Percentiles rank a stretch among this genome's conserved stretches.
Evolutionary conservation across 2,888 invertebrate genomes (phyloP).

Genomic region (Boloria selene): DNA sequence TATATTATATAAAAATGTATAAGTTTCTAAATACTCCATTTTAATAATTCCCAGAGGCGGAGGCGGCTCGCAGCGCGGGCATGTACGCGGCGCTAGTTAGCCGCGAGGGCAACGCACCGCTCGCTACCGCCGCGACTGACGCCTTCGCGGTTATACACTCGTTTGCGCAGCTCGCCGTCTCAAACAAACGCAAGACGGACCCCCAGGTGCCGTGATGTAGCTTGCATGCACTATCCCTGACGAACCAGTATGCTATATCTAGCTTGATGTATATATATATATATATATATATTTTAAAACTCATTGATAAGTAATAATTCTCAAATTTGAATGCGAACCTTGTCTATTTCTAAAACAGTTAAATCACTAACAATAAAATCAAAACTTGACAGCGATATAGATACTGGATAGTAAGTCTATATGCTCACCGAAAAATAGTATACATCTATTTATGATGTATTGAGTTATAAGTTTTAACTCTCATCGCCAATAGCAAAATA

Average conservation of each 20-base stretch:
- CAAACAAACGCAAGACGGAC: constrained; percentile 75
- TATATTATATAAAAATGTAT: too few relatives aligned
- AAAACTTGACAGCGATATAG: too few relatives aligned
- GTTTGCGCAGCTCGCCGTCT: constrained; percentile 81
- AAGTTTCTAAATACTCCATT: too few relatives aligned
- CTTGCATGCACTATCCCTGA: constrained; percentile 53
- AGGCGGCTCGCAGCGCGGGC: constrained; percentile 90
- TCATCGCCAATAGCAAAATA: neutral
- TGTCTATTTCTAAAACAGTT: too few relatives aligned
- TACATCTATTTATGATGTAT: too few relatives aligned
- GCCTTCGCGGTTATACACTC: constrained; percentile 82
- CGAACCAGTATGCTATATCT: neutral
- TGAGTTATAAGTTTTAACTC: too few relatives aligned
- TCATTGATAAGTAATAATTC: too few relatives aligned
- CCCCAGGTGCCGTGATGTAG: constrained; percentile 63
- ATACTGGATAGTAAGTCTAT: too few relatives aligned
- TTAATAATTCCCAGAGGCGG: constrained; percentile 85
- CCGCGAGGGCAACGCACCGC: constrained; percentile 89
- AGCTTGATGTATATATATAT: neutral
- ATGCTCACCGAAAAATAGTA: too few relatives aligned
- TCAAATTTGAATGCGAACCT: too few relatives aligned
- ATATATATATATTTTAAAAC: too few relatives aligned
- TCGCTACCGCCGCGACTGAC: constrained; percentile 82
- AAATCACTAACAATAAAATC: too few relatives aligned
- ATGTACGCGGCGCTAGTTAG: constrained; percentile 86